phyloP scores from a whole-genome alignment of 2,113 vertebrate genomes.

The Pollachius pollachius region DNA sequence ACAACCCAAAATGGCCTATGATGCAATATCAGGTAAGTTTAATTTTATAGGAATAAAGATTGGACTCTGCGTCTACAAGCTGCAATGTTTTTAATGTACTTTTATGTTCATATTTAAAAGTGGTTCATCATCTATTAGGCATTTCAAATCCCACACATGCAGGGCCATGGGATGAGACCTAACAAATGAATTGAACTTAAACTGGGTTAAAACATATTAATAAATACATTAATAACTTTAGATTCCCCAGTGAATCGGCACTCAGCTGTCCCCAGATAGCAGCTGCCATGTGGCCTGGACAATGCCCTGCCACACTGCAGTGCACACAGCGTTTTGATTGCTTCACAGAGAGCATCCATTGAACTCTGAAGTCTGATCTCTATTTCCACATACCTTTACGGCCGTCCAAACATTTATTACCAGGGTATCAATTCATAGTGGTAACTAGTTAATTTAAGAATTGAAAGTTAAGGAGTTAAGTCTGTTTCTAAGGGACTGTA shows the following conservation, averaged over 20 bases:
- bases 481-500: no score
- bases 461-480: no score
- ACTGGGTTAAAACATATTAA: background rate
- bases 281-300: background rate
- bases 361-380: conserved; percentile 30
- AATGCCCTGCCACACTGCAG: background rate
- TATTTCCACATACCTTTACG: conserved; percentile 7
- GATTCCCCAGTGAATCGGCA: background rate
- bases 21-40: no score
- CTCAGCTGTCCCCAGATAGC: background rate
- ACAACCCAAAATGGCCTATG: no score
- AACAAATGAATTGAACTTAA: background rate
- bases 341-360: conserved; percentile 3
- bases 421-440: no score
- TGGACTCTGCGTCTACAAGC: no score
- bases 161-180: background rate
- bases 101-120: no score
- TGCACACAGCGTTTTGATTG: conserved; percentile 14
- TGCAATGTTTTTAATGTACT: no score
- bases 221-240: background rate
- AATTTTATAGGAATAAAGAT: no score
- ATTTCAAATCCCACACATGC: background rate
- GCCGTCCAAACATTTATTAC: no score
- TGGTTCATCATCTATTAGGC: background rate
- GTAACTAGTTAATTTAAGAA: no score